phyloP scores from a whole-genome alignment of 2,113 vertebrate genomes.

The Macrotus californicus region DNA sequence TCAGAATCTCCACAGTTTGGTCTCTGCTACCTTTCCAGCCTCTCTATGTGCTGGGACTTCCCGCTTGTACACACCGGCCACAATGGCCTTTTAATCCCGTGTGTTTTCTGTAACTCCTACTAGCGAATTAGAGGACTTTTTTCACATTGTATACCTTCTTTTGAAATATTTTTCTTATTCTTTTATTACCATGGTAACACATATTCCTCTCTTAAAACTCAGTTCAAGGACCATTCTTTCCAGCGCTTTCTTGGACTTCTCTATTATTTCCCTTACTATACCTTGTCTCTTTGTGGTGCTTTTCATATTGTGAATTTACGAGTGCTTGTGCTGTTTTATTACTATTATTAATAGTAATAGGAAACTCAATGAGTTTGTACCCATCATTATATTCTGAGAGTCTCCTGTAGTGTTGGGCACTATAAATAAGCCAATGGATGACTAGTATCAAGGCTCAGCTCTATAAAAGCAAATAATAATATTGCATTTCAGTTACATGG shows the following conservation, averaged over 20 bases:
- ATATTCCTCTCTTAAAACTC: background rate
- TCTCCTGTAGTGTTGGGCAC: background rate
- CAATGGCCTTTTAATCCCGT: background rate
- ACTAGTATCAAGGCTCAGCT: background rate
- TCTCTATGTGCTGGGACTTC: accelerated
- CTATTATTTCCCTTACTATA: background rate
- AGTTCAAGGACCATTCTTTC: background rate
- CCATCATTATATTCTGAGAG: background rate
- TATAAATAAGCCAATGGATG: background rate
- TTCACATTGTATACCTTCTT: background rate
- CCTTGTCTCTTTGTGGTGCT: background rate
- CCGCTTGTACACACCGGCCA: too few species aligned
- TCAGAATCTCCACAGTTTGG: background rate
- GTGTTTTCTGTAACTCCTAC: background rate
- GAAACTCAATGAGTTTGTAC: background rate
- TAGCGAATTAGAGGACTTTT: background rate
- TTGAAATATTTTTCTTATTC: background rate
- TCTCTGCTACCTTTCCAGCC: background rate
- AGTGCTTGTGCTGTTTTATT: background rate
- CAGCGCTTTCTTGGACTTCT: background rate
- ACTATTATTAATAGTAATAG: background rate
- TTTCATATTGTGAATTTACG: background rate
- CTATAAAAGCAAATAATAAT: background rate
- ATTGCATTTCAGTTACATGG: background rate
- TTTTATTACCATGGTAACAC: background rate